phyloP scores from a whole-genome alignment of 92 coral and sea anemone genomes.

The Actinostola sp. region DNA sequence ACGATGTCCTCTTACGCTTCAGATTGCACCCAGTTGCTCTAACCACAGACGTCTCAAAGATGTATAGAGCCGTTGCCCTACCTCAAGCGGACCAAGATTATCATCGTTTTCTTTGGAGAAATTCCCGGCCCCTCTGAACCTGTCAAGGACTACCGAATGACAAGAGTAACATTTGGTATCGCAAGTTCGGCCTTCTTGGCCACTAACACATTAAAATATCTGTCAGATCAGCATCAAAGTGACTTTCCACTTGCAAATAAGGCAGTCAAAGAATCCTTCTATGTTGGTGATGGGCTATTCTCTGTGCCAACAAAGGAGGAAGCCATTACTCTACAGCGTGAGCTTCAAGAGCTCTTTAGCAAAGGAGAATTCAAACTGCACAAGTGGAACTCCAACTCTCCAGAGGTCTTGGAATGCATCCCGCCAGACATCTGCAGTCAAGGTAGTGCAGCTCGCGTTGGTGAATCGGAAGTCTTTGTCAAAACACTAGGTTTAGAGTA shows the following conservation, averaged over 20 bases:
- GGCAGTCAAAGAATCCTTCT: constrained; percentile 50
- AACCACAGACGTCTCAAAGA: constrained; percentile 56
- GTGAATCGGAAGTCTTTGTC: too few species aligned
- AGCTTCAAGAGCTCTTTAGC: constrained; percentile 37
- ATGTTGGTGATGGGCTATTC: constrained; percentile 46
- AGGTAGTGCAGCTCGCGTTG: too few species aligned
- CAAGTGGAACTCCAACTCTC: constrained; percentile 48
- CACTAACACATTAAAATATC: constrained; percentile 17
- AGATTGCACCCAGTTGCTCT: constrained; percentile 41
- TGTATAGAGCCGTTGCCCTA: constrained; percentile 51
- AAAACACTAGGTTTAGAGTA: too few species aligned
- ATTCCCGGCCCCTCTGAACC: constrained; percentile 35
- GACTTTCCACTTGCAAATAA: constrained; percentile 42
- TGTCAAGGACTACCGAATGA: constrained; percentile 55
- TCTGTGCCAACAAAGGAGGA: constrained; percentile 37
- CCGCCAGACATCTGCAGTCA: too few species aligned
- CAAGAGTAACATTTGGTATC: constrained; percentile 57
- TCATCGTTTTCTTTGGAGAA: constrained; percentile 55
- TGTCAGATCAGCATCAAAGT: constrained; percentile 23
- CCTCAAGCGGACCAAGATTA: constrained; percentile 38
- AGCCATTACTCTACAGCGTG: constrained; percentile 23
- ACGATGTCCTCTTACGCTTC: constrained; percentile 51
- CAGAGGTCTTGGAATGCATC: constrained; percentile 45
- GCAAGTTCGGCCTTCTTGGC: constrained; percentile 55
- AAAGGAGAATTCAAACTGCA: constrained; percentile 36